A percentile compares a stretch with the other conserved stretches of the same genome.
phyloP scores from a whole-genome alignment of 2,797 vertebrate species.

The Alectoris magna region DNA sequence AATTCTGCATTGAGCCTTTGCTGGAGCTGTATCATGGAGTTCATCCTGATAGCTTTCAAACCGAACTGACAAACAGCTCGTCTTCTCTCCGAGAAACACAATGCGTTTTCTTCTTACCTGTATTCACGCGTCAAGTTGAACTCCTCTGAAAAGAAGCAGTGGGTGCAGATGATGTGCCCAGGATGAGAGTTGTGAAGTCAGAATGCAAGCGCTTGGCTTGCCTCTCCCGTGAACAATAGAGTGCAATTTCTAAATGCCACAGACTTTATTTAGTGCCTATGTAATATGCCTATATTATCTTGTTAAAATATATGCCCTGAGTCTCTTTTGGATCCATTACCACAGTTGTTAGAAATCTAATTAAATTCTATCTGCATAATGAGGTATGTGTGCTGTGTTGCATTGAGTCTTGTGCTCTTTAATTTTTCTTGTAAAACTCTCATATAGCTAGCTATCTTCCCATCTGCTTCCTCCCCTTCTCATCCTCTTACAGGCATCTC shows the following conservation, averaged over 20 bases:
- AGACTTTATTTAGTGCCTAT: conserved; percentile 12
- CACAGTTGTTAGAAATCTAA: neutral
- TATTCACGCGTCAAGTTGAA: neutral
- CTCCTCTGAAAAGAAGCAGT: neutral
- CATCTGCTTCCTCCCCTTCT: conserved; percentile 6
- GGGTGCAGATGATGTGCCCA: neutral
- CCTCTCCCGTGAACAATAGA: neutral
- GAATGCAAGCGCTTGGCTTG: neutral
- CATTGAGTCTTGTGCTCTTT: neutral
- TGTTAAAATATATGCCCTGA: conserved; percentile 21
- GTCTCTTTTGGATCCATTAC: conserved; percentile 32
- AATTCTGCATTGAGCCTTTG: neutral
- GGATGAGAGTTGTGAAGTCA: neutral
- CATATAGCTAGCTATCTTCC: neutral
- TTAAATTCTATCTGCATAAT: conserved; percentile 44
- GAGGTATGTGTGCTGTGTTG: neutral
- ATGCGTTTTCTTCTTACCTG: neutral
- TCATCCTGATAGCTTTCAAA: neutral
- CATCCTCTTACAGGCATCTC: neutral
- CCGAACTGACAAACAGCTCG: neutral
- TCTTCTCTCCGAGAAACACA: neutral
- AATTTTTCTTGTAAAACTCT: conserved; percentile 21
- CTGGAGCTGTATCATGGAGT: neutral
- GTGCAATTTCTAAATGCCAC: conserved; percentile 23
- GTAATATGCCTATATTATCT: conserved; percentile 14